phyloP scores from a whole-genome alignment of 2,888 invertebrate genomes.

The Caenorhabditis afra region DNA sequence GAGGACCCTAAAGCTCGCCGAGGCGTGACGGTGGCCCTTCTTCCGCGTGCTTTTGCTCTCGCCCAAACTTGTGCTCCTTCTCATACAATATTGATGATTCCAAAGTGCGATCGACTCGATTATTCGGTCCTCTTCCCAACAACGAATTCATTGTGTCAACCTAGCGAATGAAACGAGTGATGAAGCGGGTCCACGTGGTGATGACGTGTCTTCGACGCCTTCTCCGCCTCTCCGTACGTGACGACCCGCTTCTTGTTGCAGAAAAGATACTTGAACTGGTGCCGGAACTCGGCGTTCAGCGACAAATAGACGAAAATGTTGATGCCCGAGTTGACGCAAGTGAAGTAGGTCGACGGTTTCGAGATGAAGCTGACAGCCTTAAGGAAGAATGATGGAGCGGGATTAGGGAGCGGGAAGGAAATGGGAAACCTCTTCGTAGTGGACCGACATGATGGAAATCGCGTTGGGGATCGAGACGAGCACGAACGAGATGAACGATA shows the following conservation, averaged over 20 bases:
- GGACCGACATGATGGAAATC: constrained; percentile 66
- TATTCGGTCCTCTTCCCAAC: constrained; percentile 25
- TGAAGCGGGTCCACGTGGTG: constrained; percentile 42
- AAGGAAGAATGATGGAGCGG: constrained; percentile 26
- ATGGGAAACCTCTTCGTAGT: constrained; percentile 56
- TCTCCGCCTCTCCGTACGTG: constrained; percentile 53
- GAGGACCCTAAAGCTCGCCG: constrained; percentile 53
- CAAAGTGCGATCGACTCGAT: constrained; percentile 39
- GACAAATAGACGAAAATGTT: constrained; percentile 71
- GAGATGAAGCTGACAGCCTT: constrained; percentile 66
- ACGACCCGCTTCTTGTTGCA: constrained; percentile 55
- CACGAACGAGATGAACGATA: constrained; percentile 66
- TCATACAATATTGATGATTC: constrained; percentile 54
- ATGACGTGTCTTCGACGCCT: constrained; percentile 38
- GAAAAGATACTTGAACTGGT: constrained; percentile 60
- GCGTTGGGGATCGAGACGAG: constrained; percentile 68
- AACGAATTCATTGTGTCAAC: constrained; percentile 19
- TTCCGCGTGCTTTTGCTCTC: not conserved
- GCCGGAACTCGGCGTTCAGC: constrained; percentile 68
- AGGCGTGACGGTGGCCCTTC: constrained; percentile 44
- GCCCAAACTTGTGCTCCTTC: not conserved
- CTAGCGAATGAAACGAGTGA: constrained; percentile 45
- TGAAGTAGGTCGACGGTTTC: constrained; percentile 69
- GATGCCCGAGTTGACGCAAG: constrained; percentile 70
- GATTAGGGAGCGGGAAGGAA: not conserved